Evolutionary conservation across 1,140 invertebrate species (phyloP).

Genomic region (Zelostemma sp.): DNA sequence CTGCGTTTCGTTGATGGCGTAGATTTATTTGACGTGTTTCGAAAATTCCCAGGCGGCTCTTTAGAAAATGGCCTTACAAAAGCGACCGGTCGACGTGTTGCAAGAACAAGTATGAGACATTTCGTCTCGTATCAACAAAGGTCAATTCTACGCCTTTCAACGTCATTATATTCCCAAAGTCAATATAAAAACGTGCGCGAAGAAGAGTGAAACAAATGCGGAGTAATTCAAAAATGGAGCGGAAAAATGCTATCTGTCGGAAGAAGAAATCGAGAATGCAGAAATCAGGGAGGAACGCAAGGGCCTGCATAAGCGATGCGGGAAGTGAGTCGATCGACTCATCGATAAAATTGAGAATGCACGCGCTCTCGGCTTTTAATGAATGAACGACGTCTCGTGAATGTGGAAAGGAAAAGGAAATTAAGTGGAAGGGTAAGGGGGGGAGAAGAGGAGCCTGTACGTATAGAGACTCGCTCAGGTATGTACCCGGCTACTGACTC

Average conservation of each 20-base stretch:
- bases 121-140: no score
- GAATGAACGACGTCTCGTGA: conserved; percentile 62
- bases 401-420: conserved; percentile 52
- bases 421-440: conserved; percentile 36
- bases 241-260: conserved; percentile 1
- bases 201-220: conserved; percentile 2
- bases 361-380: conserved; percentile 52
- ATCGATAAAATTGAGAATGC: conserved; percentile 64
- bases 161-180: no score
- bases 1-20: conserved; percentile 31
- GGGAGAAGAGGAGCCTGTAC: not conserved
- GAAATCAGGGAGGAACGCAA: conserved; percentile 15
- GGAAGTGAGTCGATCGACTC: conserved; percentile 49
- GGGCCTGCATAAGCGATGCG: conserved; percentile 22
- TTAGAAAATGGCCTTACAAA: conserved; percentile 33
- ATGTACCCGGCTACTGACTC: conserved; percentile 21
- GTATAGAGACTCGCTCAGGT: conserved; percentile 26
- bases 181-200: not conserved
- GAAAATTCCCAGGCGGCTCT: conserved; percentile 40
- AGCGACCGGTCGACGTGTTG: not conserved
- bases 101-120: no score
- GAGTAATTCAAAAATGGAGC: conserved; percentile 14
- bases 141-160: no score
- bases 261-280: conserved; percentile 15
- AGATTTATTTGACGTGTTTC: conserved; percentile 45